Percentiles rank a stretch among this genome's conserved stretches.
phyloP scores from a whole-genome alignment of 2,888 invertebrate genomes.

The Lysandra bellargus region DNA sequence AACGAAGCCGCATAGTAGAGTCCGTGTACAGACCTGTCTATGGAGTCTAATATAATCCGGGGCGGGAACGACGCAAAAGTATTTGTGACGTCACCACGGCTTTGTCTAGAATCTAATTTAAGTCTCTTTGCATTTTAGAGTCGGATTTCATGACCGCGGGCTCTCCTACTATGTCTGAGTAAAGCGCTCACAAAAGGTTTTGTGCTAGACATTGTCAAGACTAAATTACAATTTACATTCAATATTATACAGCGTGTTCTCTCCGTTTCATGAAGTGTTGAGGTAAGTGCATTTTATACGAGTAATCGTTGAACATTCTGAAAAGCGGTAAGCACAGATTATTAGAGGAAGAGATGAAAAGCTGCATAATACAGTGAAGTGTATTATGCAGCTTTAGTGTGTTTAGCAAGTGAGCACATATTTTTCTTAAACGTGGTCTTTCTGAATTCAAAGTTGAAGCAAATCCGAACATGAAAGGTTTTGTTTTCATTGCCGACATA shows the following conservation, averaged over 20 bases:
- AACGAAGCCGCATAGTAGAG: background rate
- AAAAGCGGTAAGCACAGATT: no score
- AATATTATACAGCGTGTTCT: slow-evolving; percentile 1
- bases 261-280: background rate
- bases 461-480: background rate
- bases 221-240: slow-evolving; percentile 12
- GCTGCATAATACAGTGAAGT: no score
- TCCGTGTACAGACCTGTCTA: background rate
- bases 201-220: slow-evolving; percentile 10
- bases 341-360: no score
- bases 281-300: background rate
- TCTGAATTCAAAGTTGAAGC: background rate
- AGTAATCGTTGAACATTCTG: no score
- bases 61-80: slow-evolving; percentile 20
- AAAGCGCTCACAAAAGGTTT: slow-evolving; percentile 31
- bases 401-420: no score
- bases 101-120: slow-evolving; percentile 34
- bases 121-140: slow-evolving; percentile 33
- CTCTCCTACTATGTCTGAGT: slow-evolving; percentile 24
- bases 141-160: slow-evolving; percentile 33
- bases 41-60: slow-evolving; percentile 17
- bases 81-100: slow-evolving; percentile 28
- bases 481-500: background rate
- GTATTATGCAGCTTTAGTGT: no score
- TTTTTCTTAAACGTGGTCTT: background rate